Percentiles rank a stretch among this genome's conserved stretches.
Evolutionary conservation across 2,888 invertebrate species (phyloP).

Genomic region (Teleiodes luculella): DNA sequence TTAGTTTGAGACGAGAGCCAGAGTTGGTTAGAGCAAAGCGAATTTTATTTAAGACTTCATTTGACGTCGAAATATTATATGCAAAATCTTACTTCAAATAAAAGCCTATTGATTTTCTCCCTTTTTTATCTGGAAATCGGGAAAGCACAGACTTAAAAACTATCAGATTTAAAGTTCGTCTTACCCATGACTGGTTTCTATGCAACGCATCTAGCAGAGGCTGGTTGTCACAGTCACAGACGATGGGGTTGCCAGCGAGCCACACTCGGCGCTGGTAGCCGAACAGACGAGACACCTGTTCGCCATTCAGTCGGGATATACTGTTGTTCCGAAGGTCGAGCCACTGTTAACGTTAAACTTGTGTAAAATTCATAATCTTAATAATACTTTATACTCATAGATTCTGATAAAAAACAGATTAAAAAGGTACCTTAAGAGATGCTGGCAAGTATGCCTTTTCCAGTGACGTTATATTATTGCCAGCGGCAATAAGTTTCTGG

Average conservation of each 20-base stretch:
- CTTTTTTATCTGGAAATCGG: too few species aligned
- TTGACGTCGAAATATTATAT: too few species aligned
- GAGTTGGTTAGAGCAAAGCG: too few species aligned
- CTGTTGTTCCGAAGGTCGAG: conserved; percentile 7
- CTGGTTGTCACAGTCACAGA: conserved; percentile 11
- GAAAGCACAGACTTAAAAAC: neutral
- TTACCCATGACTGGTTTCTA: neutral
- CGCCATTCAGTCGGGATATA: neutral
- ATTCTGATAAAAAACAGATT: too few species aligned
- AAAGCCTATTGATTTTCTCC: too few species aligned
- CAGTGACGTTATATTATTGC: neutral
- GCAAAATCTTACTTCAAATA: too few species aligned
- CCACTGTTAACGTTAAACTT: neutral
- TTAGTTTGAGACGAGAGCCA: too few species aligned
- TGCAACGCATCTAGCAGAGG: neutral
- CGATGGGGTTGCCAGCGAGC: conserved; percentile 5
- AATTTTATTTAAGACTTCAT: too few species aligned
- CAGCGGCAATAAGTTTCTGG: neutral
- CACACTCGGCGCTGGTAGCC: neutral
- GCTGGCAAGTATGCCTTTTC: neutral
- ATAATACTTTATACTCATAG: too few species aligned
- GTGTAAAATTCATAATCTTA: too few species aligned
- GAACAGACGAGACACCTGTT: neutral
- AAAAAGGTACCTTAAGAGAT: neutral
- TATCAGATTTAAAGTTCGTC: neutral